These are phyloP conservation scores for Holothuria glaberrima DNA, from an alignment of 35 echinoderm and acorn worm genomes.

Conservation along the genomic window DNA sequence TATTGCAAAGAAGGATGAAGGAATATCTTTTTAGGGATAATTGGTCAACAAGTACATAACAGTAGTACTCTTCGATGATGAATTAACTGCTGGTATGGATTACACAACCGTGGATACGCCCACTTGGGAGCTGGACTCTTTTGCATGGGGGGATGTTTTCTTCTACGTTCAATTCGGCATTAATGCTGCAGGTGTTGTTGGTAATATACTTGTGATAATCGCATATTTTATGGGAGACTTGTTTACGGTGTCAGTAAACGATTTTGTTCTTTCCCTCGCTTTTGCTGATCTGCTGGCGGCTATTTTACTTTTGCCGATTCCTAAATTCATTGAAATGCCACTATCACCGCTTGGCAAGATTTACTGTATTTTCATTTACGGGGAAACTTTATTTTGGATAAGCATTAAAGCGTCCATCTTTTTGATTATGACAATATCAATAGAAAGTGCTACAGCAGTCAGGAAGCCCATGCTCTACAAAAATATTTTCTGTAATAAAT, in stretches of 20 bases:
- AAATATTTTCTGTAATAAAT: constrained; percentile 7
- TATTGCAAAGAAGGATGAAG: too few species aligned
- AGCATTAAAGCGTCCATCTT: constrained; percentile 26
- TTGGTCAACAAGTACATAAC: too few species aligned
- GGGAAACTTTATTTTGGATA: constrained; percentile 20
- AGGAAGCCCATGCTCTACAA: constrained; percentile 27
- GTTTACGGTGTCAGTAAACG: constrained; percentile 36
- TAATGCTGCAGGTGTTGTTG: constrained; percentile 6
- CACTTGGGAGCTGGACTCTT: too few species aligned
- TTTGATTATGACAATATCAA: constrained; percentile 30
- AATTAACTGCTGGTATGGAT: too few species aligned
- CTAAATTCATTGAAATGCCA: constrained; percentile 8
- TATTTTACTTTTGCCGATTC: constrained; percentile 19
- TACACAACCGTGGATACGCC: too few species aligned
- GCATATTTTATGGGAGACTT: constrained; percentile 37
- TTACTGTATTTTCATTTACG: constrained; percentile 26
- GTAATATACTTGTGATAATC: constrained; percentile 41
- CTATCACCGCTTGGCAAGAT: background rate
- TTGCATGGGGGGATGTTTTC: background rate
- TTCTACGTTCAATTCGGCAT: constrained; percentile 18
- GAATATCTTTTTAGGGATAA: too few species aligned
- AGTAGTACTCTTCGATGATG: too few species aligned
- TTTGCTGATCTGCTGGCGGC: constrained; percentile 21
- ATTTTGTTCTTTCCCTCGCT: constrained; percentile 33
- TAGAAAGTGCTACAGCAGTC: constrained; percentile 34